Percentiles rank a stretch among this genome's conserved stretches.
phyloP scores from a whole-genome alignment of 2,888 invertebrate genomes.

The Lycaena phlaeas region DNA sequence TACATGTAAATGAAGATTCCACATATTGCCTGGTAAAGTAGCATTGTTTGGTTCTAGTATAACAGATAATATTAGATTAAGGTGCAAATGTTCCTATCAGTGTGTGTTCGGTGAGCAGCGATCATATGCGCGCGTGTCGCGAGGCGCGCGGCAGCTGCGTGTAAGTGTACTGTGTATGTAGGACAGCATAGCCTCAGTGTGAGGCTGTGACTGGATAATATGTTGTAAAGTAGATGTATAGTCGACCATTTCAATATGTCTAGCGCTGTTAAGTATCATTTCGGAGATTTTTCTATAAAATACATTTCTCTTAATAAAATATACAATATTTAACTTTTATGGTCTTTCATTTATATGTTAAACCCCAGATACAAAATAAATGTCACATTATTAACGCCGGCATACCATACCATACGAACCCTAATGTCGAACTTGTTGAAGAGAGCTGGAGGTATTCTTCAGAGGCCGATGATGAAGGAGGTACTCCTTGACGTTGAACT shows the following conservation, averaged over 20 bases:
- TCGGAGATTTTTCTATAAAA: conserved; percentile 62
- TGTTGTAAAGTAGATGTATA: conserved; percentile 34
- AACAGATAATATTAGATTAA: conserved; percentile 34
- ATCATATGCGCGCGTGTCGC: neutral
- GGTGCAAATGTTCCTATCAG: conserved; percentile 72
- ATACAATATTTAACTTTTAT: conserved; percentile 37
- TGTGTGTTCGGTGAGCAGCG: conserved; percentile 32
- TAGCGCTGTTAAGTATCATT: conserved; percentile 48
- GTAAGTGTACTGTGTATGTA: neutral
- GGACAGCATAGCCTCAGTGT: conserved; percentile 6
- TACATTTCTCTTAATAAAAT: conserved; percentile 52
- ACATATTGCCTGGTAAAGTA: neutral
- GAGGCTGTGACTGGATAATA: conserved; percentile 25
- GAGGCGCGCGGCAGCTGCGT: no score
- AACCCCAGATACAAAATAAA: no score
- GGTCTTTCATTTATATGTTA: neutral
- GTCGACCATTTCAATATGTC: conserved; percentile 47
- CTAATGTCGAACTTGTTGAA: no score
- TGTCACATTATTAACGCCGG: no score
- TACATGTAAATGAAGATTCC: neutral
- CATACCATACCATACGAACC: no score
- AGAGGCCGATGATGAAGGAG: no score
- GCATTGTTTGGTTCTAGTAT: neutral
- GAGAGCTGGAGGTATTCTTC: no score
- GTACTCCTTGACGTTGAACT: no score